These are phyloP conservation scores for Tauraco erythrolophus DNA, from an alignment of 2,113 vertebrate genomes.

Conservation along the genomic window DNA sequence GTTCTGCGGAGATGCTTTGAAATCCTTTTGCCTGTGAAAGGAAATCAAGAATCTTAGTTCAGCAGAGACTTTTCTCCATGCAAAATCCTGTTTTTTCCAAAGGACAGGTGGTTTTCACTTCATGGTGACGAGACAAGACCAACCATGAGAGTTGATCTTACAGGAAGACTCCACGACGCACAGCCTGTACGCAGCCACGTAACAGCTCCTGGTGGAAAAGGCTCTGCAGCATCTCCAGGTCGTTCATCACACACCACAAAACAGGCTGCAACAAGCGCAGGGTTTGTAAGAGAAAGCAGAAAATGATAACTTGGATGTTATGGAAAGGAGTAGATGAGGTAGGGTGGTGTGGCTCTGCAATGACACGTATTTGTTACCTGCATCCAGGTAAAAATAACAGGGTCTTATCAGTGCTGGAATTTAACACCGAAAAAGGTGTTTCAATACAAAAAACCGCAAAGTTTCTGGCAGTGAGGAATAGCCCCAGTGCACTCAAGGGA, in stretches of 20 bases:
- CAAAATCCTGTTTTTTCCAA: not conserved
- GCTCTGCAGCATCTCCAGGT: not conserved
- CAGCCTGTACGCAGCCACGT: not conserved
- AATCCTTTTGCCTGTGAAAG: not conserved
- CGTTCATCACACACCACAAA: not conserved
- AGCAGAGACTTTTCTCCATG: not conserved
- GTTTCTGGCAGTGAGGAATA: not conserved
- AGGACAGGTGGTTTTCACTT: not conserved
- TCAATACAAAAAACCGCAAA: not conserved
- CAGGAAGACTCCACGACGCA: accelerated
- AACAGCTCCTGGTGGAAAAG: not conserved
- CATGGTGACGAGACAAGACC: accelerated
- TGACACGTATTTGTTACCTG: not conserved
- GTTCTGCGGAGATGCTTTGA: not conserved
- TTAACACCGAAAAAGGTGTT: not conserved
- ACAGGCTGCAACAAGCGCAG: not conserved
- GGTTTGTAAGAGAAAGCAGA: not conserved
- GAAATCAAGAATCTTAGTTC: not conserved
- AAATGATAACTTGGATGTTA: accelerated
- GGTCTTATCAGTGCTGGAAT: not conserved
- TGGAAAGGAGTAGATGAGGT: accelerated
- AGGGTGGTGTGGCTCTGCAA: not conserved
- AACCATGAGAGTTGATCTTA: accelerated
- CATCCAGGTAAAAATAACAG: not conserved
- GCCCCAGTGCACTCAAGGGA: not conserved